Conservation (phyloP, 2,113 vertebrate species). For the Crypturellus undulatus region DNA sequence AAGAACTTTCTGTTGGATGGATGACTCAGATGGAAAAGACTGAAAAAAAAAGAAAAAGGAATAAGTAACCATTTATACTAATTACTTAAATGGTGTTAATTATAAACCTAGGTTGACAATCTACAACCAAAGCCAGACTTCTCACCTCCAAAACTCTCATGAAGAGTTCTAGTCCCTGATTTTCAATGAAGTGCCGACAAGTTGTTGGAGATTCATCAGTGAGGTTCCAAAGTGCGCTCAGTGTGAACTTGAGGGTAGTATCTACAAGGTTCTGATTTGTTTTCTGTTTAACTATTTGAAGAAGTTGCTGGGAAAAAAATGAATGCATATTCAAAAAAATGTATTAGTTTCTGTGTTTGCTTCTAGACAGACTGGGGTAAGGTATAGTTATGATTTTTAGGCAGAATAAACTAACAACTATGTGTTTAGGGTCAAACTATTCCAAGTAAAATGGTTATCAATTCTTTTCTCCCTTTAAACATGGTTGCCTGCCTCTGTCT, state of each 20-base stretch:
- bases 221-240: slow-evolving; percentile 98
- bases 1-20: slow-evolving; percentile 98
- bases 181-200: slow-evolving; percentile 98
- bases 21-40: slow-evolving; percentile 97
- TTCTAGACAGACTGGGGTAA: background rate
- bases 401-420: background rate
- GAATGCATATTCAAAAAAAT: background rate
- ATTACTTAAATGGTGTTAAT: background rate
- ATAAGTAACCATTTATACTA: background rate
- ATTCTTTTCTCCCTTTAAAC: background rate
- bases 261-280: slow-evolving; percentile 93
- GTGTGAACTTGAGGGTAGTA: slow-evolving; percentile 96
- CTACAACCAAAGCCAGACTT: background rate
- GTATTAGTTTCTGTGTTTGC: background rate
- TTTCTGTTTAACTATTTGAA: slow-evolving; percentile 98
- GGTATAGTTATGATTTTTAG: background rate
- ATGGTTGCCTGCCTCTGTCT: background rate
- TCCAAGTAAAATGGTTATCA: background rate
- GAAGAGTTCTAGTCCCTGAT: slow-evolving; percentile 96
- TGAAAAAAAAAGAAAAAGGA: slow-evolving; percentile 69
- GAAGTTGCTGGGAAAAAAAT: slow-evolving; percentile 87
- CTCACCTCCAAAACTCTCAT: slow-evolving; percentile 97
- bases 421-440: background rate
- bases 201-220: slow-evolving; percentile 99
- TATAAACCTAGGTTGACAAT: background rate